Percentiles rank a stretch among this genome's conserved stretches.
Evolutionary conservation across 1,140 invertebrate species (phyloP).

Genomic region (Proales similis): DNA sequence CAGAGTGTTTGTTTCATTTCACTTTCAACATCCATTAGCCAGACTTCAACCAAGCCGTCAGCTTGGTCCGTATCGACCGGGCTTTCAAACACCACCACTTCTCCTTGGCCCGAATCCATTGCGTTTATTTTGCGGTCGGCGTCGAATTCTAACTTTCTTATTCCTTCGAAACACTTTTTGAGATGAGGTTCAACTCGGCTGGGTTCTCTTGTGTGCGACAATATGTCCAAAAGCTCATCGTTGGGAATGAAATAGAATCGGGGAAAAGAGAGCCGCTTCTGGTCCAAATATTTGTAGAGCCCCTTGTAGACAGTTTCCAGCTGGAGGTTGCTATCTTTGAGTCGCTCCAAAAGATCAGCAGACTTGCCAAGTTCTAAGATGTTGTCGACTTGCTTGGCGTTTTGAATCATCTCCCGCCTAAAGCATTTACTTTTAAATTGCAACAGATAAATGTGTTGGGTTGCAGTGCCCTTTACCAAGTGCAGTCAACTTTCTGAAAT

Average conservation of each 20-base stretch:
- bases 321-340: constrained; percentile 50
- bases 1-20: constrained; percentile 53
- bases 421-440: constrained; percentile 49
- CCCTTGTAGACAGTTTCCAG: constrained; percentile 43
- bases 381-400: not conserved
- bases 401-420: too few species aligned
- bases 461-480: constrained; percentile 31
- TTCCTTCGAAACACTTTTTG: constrained; percentile 51
- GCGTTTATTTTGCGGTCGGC: constrained; percentile 72
- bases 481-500: constrained; percentile 45
- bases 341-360: constrained; percentile 60
- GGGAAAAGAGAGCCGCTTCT: constrained; percentile 53
- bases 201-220: constrained; percentile 92
- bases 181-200: constrained; percentile 82
- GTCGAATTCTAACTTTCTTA: constrained; percentile 58
- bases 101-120: constrained; percentile 73
- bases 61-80: constrained; percentile 78
- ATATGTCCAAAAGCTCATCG: constrained; percentile 74
- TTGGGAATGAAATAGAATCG: constrained; percentile 77
- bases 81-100: constrained; percentile 68
- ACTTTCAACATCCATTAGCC: constrained; percentile 53
- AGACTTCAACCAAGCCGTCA: constrained; percentile 55
- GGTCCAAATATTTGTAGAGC: constrained; percentile 52
- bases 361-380: not conserved
- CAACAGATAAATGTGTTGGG: constrained; percentile 47